Base-by-base conservation (phyloP, 2,113 vertebrate species). In the Channa argus region DNA sequence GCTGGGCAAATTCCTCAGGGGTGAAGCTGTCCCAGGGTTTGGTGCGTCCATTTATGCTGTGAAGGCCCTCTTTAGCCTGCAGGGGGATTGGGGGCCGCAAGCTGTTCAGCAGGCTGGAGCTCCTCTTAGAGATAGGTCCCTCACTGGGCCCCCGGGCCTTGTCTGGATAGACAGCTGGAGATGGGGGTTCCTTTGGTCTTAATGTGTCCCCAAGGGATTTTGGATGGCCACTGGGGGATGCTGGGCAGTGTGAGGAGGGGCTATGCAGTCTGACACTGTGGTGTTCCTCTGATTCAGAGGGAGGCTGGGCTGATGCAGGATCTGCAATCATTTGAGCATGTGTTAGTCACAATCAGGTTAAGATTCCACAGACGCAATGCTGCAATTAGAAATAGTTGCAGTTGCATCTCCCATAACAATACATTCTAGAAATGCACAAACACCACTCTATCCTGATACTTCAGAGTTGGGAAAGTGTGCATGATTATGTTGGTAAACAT, bases 1-100 rank as follows among this genome's bases (percentile, higher is more conserved):
- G 97, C 71, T 99, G 98, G n/a, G 98, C 98, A 2, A 99, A 99
- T 84, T 98, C 97, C 83, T 99, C 98, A 0, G 97, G 97, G 2
- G 96, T 92, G 90, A 98, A 98, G 63, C 95, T 97, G 43, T 98
- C 98, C 98, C 98, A 99, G 5, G 96, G 94, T 90, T 96, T 97
- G 92, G 92, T 96, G 93, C 95, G 97, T 61, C 98, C 97, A 0
- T 97, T 98, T 89, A 96, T 36, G 85, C 95, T 95, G 84, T 96
- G 95, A 0, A 91, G 94, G 52, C 92, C 91, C 77, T 98, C 97
- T 90, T 98, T 99, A 73, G 95, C 92, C 34, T 95, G 82, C 41
- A 88, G 80, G 67, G 91, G 83, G 67, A 71, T 82, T 8, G 96
- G 89, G 14, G 96, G 95, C 82, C 96, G 92, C 83, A 96, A 91